Evolutionary conservation across 2,113 vertebrate species (phyloP), one percentile per base, ranked within the genome.

Genomic region (Lamprotornis superbus): DNA sequence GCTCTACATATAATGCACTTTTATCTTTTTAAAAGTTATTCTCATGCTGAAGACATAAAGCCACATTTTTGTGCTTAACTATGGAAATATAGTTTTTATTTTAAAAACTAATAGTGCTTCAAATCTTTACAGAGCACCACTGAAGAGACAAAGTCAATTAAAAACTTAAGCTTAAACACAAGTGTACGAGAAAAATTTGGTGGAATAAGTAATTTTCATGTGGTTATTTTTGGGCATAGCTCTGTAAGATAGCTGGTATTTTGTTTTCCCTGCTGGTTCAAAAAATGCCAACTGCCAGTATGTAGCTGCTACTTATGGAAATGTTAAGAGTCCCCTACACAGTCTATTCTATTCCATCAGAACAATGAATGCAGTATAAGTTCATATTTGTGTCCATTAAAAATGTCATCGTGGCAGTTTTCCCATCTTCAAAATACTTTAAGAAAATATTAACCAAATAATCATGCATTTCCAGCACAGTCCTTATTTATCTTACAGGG

Each of bases 1-100:
- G 91, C 55, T 70, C 67, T 88, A 73, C 82, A 77, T 80, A 90
- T 85, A 94, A 88, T 88, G 71, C 76, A 85, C 24, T 63, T 91
- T 73, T 57, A 83, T 83, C 31, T 84, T 86, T 84, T 76, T 30
- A 7, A 79, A 77, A 70, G 71, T 80, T 90, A 80, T 85, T 87
- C 81, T 83, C 87, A 91, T 47, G 42, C 68, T 78, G 63, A 90
- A 88, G 90, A 83, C 65, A 87, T 31, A 87, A 91, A 91, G 73
- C 53, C 31, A 40, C 39, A 67, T 59, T 93, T 90, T 33, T 87
- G 28, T 55, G 53, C 69, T 57, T 65, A 85, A 91, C 57, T 84
- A 49, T n/a, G 47, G 63, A 89, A 91, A 81, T n/a, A 81, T 0
- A 70, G 17, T 19, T 83, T 89, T 91, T 47, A 40, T 37, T 91